Evolutionary conservation across 2,797 vertebrate species (phyloP).

Genomic region (Chiroxiphia lanceolata): DNA sequence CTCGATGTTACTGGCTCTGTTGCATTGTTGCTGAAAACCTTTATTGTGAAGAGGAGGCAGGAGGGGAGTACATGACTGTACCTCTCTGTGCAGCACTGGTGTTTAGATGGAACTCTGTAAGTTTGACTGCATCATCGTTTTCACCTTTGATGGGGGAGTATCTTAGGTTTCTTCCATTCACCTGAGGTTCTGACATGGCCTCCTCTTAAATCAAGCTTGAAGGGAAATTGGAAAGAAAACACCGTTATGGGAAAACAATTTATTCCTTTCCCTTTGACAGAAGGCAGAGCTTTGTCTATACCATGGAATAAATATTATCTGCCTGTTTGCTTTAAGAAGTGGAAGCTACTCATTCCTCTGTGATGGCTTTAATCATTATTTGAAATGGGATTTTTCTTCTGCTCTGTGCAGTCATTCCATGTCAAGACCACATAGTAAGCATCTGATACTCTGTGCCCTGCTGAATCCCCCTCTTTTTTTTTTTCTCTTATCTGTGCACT

Average conservation of each 20-base stretch:
- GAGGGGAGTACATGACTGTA: not conserved
- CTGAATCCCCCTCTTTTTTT: not conserved
- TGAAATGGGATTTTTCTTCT: conserved; percentile 28
- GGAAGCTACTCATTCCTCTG: conserved; percentile 34
- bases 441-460: not conserved
- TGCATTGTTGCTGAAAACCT: not conserved
- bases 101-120: conserved; percentile 22
- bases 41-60: conserved; percentile 36
- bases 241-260: conserved; percentile 76
- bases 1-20: not conserved
- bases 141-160: conserved; percentile 60
- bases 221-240: conserved; percentile 79
- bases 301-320: conserved; percentile 76
- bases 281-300: conserved; percentile 73
- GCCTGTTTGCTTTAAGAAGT: conserved; percentile 66
- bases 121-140: conserved; percentile 65
- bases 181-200: conserved; percentile 64
- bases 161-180: conserved; percentile 46
- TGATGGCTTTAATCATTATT: conserved; percentile 50
- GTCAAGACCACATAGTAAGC: not conserved
- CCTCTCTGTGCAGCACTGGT: not conserved
- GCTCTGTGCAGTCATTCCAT: not conserved
- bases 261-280: conserved; percentile 74
- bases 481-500: not conserved
- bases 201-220: conserved; percentile 79